Conservation (phyloP, 2,797 vertebrate genomes). For the Thamnophis elegans region DNA sequence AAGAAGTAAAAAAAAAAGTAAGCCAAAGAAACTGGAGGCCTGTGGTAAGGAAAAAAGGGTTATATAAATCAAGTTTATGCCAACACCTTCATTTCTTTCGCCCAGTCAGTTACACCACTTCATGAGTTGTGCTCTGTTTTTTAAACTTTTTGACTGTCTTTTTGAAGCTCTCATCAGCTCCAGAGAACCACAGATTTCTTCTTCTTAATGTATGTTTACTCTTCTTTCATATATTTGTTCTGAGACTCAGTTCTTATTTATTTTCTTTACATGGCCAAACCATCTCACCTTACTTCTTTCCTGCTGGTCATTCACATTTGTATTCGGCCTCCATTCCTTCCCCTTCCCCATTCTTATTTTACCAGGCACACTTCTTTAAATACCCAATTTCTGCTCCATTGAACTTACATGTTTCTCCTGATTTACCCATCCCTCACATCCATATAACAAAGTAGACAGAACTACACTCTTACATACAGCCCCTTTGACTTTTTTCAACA, state of each 20-base stretch:
- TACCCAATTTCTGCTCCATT: not conserved
- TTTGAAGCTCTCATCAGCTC: not conserved
- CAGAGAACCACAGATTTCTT: not conserved
- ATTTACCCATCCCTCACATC: not conserved
- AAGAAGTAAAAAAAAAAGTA: not conserved
- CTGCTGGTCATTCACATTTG: not conserved
- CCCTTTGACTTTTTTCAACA: not conserved
- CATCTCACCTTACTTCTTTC: not conserved
- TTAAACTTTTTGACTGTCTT: not conserved
- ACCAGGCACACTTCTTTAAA: not conserved
- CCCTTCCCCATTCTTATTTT: not conserved
- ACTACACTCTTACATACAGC: not conserved
- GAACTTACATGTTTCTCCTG: not conserved
- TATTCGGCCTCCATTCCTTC: not conserved
- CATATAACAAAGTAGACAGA: not conserved
- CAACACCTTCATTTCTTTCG: not conserved
- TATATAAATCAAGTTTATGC: not conserved
- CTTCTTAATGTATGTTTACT: not conserved
- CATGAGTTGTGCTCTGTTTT: not conserved
- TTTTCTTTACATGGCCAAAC: not conserved
- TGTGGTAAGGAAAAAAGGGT: not conserved
- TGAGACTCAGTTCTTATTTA: not conserved
- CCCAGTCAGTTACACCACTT: not conserved
- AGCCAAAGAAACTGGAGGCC: not conserved
- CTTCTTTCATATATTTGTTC: not conserved